Base-by-base conservation (phyloP, 2,797 vertebrate genomes). In the Syngnathus acus region DNA sequence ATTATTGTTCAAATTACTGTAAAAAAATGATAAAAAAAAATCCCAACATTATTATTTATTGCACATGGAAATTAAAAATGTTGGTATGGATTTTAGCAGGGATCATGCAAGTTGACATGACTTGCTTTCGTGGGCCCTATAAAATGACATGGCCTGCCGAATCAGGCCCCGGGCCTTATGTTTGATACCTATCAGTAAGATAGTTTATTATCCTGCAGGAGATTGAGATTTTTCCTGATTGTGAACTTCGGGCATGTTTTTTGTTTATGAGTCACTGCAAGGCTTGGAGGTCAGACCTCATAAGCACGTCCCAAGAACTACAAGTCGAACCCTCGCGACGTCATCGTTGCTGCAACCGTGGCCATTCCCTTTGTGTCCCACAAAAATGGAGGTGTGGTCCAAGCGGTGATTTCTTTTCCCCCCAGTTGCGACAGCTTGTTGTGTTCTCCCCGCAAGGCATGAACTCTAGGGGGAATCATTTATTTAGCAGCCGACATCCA, bases 381-480 rank as follows among this genome's bases (percentile, higher is more conserved):
- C 21, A 42, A n/a, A 45, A 45, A 43, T 13, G 39, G 60, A 42
- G 2, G 40, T 60, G 58, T 42, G 23, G 2, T 62, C 42, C 21
- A 26, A 45, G 13, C 10, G 14, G 42, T 14, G 40, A 45, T 45
- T 62, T 45, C 4, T 45, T 45, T 45, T 6, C 13, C 11, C 14
- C 6, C 21, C 40, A 23, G 40, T 62, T 16, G 40, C 26, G 60
- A 62, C 60, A 45, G 60, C 60, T 23, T 26, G 40, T 45, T 62
- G 60, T 62, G 60, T 62, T 45, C 21, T 45, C 40, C 60, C 21
- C 40, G 60, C 60, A 16, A 43, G 60, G 60, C 60, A 45, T 45
- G 60, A 62, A 62, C 40, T 62, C 60, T 45, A 17, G 21, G 6
- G 60, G 60, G 60, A 62, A 62, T 62, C 13, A 45, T 45, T 62